These are phyloP conservation scores for Orthonychiurus folsomi DNA, from an alignment of 2,888 invertebrate species.

Conservation along the genomic window DNA sequence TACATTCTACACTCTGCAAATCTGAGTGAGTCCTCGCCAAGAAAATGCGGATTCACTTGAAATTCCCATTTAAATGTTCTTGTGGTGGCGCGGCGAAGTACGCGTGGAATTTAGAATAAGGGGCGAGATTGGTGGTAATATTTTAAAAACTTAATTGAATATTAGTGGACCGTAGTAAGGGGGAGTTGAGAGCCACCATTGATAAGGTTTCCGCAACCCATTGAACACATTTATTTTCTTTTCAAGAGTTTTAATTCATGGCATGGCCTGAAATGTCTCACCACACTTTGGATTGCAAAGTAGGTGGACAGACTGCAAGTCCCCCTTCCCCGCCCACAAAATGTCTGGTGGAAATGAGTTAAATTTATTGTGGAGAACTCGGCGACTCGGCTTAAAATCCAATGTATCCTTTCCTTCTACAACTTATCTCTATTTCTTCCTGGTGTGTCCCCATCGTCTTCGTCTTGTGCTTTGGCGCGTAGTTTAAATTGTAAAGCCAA, in stretches of 20 bases:
- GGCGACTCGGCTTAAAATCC: not conserved
- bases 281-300: too few relatives aligned
- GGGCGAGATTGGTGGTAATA: conserved; percentile 4
- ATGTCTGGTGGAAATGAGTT: not conserved
- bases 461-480: too few relatives aligned
- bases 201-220: not conserved
- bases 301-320: too few relatives aligned
- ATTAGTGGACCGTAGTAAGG: conserved; percentile 2
- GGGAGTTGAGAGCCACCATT: not conserved
- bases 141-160: conserved; percentile 15
- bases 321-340: not conserved
- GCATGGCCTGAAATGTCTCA: too few relatives aligned
- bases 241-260: not conserved
- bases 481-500: too few relatives aligned
- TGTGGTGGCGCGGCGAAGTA: too few relatives aligned
- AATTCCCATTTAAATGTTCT: not conserved
- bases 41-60: not conserved
- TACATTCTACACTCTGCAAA: not conserved
- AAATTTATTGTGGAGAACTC: not conserved
- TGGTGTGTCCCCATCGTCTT: too few relatives aligned
- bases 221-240: conserved; percentile 1
- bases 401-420: not conserved
- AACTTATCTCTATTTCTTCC: not conserved
- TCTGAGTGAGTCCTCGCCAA: not conserved
- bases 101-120: too few relatives aligned